These are phyloP conservation scores for Pristionchus japonicus DNA, from an alignment of 2,888 invertebrate species.

Conservation along the genomic window DNA sequence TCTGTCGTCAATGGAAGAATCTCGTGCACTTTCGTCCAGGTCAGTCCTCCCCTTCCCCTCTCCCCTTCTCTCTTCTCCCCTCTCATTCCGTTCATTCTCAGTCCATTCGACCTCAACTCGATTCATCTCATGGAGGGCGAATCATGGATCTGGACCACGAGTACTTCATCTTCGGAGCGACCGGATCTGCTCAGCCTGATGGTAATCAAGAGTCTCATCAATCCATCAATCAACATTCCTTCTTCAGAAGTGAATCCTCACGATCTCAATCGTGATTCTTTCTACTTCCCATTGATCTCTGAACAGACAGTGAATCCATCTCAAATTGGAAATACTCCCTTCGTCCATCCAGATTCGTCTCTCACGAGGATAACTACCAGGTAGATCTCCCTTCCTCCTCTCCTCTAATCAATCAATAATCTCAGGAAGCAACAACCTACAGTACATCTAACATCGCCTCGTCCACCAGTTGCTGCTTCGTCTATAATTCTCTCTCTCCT, in stretches of 20 bases:
- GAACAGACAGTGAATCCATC: slow-evolving; percentile 65
- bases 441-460: background rate
- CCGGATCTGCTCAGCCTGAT: slow-evolving; percentile 72
- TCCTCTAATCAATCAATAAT: background rate
- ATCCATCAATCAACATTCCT: background rate
- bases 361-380: background rate
- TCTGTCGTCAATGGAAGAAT: slow-evolving; percentile 39
- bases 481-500: background rate
- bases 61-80: background rate
- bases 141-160: slow-evolving; percentile 67
- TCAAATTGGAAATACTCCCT: slow-evolving; percentile 7
- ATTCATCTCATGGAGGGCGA: slow-evolving; percentile 54
- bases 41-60: background rate
- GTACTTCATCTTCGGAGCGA: slow-evolving; percentile 71
- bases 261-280: slow-evolving; percentile 67
- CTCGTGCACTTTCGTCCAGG: slow-evolving; percentile 37
- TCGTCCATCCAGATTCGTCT: slow-evolving; percentile 16
- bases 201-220: too few relatives aligned
- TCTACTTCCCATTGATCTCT: slow-evolving; percentile 70
- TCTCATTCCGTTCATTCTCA: background rate
- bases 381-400: background rate
- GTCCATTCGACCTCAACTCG: slow-evolving; percentile 41
- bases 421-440: background rate
- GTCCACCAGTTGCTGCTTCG: background rate
- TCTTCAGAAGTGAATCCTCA: slow-evolving; percentile 69